These are phyloP conservation scores for Dermatemys mawii DNA, from an alignment of 2,113 vertebrate genomes.

Conservation along the genomic window DNA sequence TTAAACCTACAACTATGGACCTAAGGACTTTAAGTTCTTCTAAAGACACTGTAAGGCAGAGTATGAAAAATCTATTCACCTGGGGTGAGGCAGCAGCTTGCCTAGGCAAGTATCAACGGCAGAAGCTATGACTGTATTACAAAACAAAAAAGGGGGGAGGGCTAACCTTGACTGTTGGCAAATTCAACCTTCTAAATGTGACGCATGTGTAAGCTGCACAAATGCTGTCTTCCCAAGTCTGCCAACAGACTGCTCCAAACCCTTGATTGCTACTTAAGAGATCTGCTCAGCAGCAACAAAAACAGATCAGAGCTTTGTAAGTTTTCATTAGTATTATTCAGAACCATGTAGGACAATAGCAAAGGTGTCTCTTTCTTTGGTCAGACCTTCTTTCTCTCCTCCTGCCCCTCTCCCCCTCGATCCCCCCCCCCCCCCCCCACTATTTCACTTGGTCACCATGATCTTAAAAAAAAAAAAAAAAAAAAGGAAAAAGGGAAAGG, in stretches of 20 bases:
- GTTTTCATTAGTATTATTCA: not conserved
- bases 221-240: constrained; percentile 5
- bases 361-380: not conserved
- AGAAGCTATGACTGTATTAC: constrained; percentile 47
- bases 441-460: not conserved
- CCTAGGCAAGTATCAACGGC: constrained; percentile 46
- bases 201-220: constrained; percentile 24
- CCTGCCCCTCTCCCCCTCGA: no score
- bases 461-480: not conserved
- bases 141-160: not conserved
- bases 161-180: constrained; percentile 50
- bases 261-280: constrained; percentile 2
- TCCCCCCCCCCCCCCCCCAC: no score
- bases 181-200: constrained; percentile 43
- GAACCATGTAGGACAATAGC: not conserved
- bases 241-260: constrained; percentile 10
- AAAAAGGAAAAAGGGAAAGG: not conserved
- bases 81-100: constrained; percentile 26
- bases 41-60: constrained; percentile 28
- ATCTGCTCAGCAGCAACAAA: not conserved
- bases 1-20: constrained; percentile 51
- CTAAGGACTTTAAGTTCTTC: constrained; percentile 48
- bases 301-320: not conserved
- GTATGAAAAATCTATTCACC: constrained; percentile 25
- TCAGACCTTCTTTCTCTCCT: not conserved